Evolutionary conservation across 1,140 invertebrate species (phyloP).

Genomic region (Lepidotrigona ventralis): DNA sequence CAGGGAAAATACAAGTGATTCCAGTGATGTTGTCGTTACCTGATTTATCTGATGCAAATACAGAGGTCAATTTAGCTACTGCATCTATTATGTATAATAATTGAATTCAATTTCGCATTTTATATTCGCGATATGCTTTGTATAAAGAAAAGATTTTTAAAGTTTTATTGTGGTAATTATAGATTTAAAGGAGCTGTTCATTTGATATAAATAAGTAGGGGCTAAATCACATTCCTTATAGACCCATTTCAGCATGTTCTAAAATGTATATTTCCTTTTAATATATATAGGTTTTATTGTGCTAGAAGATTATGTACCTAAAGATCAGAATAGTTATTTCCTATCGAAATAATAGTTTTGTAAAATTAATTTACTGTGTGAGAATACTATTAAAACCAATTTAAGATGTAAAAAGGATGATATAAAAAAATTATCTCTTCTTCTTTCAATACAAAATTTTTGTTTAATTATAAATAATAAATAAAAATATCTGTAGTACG

Average conservation of each 20-base stretch:
- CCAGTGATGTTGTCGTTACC: slow-evolving; percentile 77
- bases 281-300: slow-evolving; percentile 7
- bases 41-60: slow-evolving; percentile 72
- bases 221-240: slow-evolving; percentile 48
- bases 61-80: slow-evolving; percentile 75
- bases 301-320: slow-evolving; percentile 5
- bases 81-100: slow-evolving; percentile 78
- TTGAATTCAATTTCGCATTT: slow-evolving; percentile 46
- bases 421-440: slow-evolving; percentile 19
- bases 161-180: slow-evolving; percentile 38
- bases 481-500: slow-evolving; percentile 37
- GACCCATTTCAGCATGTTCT: slow-evolving; percentile 35
- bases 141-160: slow-evolving; percentile 33
- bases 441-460: slow-evolving; percentile 24
- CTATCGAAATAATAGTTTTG: slow-evolving; percentile 26
- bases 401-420: slow-evolving; percentile 42
- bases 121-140: slow-evolving; percentile 14
- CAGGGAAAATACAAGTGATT: slow-evolving; percentile 77
- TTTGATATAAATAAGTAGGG: slow-evolving; percentile 33
- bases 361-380: slow-evolving; percentile 26
- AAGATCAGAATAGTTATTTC: slow-evolving; percentile 12
- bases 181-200: slow-evolving; percentile 16
- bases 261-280: slow-evolving; percentile 29
- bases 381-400: slow-evolving; percentile 17
- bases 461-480: slow-evolving; percentile 39